Percentiles rank a stretch among this genome's conserved stretches.
phyloP scores from a whole-genome alignment of 1,140 invertebrate genomes.

The Drosophila parabipectinata region DNA sequence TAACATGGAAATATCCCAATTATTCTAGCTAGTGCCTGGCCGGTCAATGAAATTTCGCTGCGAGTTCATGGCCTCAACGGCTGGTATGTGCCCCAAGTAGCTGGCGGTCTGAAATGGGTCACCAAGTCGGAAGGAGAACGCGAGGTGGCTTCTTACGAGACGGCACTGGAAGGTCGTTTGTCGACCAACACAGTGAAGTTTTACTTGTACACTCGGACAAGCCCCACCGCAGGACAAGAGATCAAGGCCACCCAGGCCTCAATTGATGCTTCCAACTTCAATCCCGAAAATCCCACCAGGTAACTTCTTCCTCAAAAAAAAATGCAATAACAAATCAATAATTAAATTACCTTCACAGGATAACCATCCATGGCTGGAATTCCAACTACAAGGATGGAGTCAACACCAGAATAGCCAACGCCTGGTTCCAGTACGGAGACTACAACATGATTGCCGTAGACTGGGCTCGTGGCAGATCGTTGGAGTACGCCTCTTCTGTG shows the following conservation, averaged over 20 bases:
- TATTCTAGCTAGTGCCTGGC: constrained; percentile 43
- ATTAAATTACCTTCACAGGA: constrained; percentile 12
- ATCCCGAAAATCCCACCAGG: constrained; percentile 58
- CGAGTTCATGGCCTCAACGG: constrained; percentile 52
- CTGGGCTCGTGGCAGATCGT: constrained; percentile 85
- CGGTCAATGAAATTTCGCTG: constrained; percentile 43
- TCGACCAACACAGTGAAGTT: constrained; percentile 58
- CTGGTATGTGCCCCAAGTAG: constrained; percentile 60
- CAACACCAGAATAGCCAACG: constrained; percentile 62
- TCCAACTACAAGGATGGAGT: constrained; percentile 71
- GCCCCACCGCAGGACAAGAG: constrained; percentile 41
- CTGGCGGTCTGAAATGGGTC: constrained; percentile 49
- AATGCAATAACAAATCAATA: too few species aligned
- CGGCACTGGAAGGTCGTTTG: constrained; percentile 37
- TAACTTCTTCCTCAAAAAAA: background rate
- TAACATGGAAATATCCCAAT: background rate
- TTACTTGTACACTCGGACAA: constrained; percentile 59
- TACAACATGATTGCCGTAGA: constrained; percentile 86
- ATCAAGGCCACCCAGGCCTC: constrained; percentile 39
- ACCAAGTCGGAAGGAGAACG: constrained; percentile 30
- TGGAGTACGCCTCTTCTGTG: constrained; percentile 85
- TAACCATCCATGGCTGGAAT: constrained; percentile 79
- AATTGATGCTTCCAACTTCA: constrained; percentile 56
- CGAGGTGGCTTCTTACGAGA: constrained; percentile 43
- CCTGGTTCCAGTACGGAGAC: constrained; percentile 85